Evolutionary conservation across 2,113 vertebrate genomes (phyloP).

Genomic region (Columbina picui): DNA sequence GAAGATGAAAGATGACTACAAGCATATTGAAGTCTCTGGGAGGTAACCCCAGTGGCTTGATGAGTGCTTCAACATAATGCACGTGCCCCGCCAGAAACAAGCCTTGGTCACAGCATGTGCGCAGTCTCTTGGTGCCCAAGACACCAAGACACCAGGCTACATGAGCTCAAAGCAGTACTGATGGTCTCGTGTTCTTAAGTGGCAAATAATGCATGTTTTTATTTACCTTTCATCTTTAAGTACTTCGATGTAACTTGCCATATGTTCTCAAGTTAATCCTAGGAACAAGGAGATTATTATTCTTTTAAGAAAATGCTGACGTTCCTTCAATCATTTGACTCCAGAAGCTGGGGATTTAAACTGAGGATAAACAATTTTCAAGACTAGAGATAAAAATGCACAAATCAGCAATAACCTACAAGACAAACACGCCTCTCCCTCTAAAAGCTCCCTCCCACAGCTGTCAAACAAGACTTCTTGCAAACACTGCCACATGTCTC

Average conservation of each 20-base stretch:
- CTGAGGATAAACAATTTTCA: background rate
- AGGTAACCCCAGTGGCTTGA: background rate
- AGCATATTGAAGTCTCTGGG: background rate
- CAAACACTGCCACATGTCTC: background rate
- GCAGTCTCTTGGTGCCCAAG: background rate
- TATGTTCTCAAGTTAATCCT: background rate
- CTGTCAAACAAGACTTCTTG: background rate
- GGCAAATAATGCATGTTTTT: background rate
- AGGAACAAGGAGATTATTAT: background rate
- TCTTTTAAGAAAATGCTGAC: background rate
- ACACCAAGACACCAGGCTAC: background rate
- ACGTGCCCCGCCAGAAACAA: background rate
- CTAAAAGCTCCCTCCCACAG: background rate
- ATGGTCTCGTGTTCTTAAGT: background rate
- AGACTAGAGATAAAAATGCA: background rate
- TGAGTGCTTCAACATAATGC: background rate
- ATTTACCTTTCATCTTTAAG: background rate
- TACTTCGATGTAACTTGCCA: background rate
- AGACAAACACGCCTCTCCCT: background rate
- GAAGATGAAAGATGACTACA: background rate
- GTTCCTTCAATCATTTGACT: background rate
- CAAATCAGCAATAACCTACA: background rate
- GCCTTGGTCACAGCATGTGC: rapidly evolving
- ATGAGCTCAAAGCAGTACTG: background rate
- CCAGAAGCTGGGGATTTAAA: background rate